These are phyloP conservation scores for Sparidentex hasta DNA, from an alignment of 2,797 vertebrate genomes.

Conservation along the genomic window DNA sequence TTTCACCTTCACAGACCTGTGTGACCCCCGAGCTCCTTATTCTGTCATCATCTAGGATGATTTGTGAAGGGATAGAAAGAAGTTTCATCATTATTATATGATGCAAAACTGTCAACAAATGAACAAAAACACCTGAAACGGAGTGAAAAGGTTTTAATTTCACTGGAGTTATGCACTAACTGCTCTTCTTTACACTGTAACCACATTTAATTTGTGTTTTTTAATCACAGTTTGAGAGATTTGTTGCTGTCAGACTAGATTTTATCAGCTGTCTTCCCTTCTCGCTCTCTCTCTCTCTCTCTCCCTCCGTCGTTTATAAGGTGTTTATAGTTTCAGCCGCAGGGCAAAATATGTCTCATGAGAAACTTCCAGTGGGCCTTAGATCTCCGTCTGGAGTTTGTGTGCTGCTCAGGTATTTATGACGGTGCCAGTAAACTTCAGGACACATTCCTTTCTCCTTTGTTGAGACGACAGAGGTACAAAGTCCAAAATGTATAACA, in stretches of 20 bases:
- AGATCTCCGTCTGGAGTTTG: conserved; percentile 23
- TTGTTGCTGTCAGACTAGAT: background rate
- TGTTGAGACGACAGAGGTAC: background rate
- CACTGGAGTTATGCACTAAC: conserved; percentile 9
- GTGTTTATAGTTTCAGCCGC: conserved; percentile 20
- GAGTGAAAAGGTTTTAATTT: conserved; percentile 49
- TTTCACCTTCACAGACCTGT: conserved; percentile 22
- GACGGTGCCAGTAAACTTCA: conserved; percentile 9
- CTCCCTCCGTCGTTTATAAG: background rate
- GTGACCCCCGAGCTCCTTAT: background rate
- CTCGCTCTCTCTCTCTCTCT: background rate
- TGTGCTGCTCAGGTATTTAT: conserved; percentile 41
- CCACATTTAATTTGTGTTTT: background rate
- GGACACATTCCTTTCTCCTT: background rate
- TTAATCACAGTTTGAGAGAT: background rate
- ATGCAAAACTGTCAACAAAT: background rate
- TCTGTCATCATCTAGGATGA: background rate
- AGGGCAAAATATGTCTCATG: background rate
- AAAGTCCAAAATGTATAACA: background rate
- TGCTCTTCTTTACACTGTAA: conserved; percentile 16
- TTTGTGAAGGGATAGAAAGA: background rate
- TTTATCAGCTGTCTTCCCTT: conserved; percentile 52
- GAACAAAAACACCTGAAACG: background rate
- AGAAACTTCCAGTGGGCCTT: conserved; percentile 13
- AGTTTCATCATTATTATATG: background rate